These are phyloP conservation scores for Amphipoea lucens DNA, from an alignment of 2,888 invertebrate species.

Conservation along the genomic window DNA sequence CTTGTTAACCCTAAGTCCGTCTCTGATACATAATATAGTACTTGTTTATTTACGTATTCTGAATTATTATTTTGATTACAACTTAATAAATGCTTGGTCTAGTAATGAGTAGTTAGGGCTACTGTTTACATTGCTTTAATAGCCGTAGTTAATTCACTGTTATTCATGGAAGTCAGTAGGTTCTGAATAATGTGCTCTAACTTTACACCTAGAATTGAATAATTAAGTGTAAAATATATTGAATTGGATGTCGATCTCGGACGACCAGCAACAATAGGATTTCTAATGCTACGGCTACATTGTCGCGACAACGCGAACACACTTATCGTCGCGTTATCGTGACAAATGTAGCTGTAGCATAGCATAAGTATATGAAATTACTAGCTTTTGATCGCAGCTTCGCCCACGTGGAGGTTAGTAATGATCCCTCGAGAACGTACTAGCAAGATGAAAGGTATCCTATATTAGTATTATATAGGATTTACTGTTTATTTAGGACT, in stretches of 20 bases:
- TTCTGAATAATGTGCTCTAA: not conserved
- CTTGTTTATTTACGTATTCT: conserved; percentile 11
- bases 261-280: not conserved
- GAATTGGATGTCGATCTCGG: not conserved
- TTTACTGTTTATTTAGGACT: no score
- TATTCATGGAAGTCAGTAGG: conserved; percentile 1
- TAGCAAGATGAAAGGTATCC: no score
- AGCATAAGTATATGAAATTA: not conserved
- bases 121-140: conserved; percentile 13
- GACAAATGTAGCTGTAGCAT: not conserved
- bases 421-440: no score
- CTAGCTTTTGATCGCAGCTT: not conserved
- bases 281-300: not conserved
- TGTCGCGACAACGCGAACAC: no score
- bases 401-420: not conserved
- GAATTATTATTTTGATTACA: conserved; percentile 43
- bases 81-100: conserved; percentile 33
- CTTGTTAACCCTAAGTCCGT: not conserved
- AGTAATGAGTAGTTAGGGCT: conserved; percentile 24
- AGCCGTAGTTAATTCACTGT: not conserved
- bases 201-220: not conserved
- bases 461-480: no score
- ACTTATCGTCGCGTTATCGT: no score
- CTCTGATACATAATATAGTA: not conserved
- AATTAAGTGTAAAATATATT: not conserved